Conservation (phyloP, 2,797 vertebrate species). For the Dicrostonyx torquatus region DNA sequence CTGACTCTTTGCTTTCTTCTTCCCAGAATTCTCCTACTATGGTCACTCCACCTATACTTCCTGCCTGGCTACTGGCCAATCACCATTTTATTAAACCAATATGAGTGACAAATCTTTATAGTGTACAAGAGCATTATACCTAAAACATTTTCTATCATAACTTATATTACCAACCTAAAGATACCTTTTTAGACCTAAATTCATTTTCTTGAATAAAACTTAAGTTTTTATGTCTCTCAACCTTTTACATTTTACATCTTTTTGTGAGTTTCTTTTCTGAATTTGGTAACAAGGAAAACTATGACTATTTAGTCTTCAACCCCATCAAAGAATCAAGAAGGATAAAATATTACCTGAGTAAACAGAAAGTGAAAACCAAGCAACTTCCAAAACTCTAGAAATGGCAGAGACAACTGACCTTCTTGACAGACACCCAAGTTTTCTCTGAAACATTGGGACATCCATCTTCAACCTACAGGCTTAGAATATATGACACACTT, state of each 20-base stretch:
- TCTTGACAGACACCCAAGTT: not conserved
- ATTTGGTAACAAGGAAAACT: not conserved
- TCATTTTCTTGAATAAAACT: not conserved
- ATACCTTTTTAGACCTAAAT: not conserved
- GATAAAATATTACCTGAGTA: not conserved
- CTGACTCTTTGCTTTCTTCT: too few relatives aligned
- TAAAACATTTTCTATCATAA: not conserved
- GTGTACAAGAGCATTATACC: not conserved
- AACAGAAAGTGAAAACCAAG: not conserved
- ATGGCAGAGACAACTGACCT: not conserved
- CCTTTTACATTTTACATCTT: not conserved
- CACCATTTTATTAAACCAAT: too few relatives aligned
- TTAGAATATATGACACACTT: not conserved
- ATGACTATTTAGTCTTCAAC: not conserved
- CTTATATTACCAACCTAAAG: not conserved
- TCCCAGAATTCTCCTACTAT: too few relatives aligned
- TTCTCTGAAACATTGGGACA: not conserved
- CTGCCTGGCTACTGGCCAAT: too few relatives aligned
- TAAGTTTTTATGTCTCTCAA: not conserved
- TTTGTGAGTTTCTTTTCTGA: not conserved
- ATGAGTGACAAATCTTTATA: too few relatives aligned
- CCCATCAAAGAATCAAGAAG: not conserved
- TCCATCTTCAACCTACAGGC: not conserved
- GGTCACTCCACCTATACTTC: too few relatives aligned
- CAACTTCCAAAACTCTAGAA: not conserved